Percentiles rank a stretch among this genome's conserved stretches.
These are phyloP conservation scores for Oncorhynchus mykiss DNA, from an alignment of 2,113 vertebrate species.

Conservation along the genomic window DNA sequence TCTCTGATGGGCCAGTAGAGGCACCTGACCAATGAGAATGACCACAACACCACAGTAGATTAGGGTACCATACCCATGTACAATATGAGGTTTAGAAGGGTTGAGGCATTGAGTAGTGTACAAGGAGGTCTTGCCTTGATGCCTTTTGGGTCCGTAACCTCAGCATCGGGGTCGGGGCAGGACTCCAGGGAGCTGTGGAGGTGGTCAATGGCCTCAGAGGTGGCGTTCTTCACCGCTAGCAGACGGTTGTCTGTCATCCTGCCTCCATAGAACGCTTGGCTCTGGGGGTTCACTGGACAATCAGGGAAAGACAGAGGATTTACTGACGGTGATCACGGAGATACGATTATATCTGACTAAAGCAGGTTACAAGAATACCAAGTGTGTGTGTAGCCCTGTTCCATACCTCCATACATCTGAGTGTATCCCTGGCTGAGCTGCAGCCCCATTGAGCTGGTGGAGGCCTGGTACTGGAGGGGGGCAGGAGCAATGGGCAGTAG, in stretches of 20 bases:
- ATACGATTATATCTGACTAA: too few species aligned
- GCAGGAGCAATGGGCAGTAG: conserved; percentile 39
- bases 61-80: neutral
- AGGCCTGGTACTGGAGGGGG: conserved; percentile 30
- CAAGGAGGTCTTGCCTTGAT: conserved; percentile 70
- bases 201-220: conserved; percentile 82
- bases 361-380: too few species aligned
- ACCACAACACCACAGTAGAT: too few species aligned
- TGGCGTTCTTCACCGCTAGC: conserved; percentile 75
- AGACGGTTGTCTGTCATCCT: conserved; percentile 72
- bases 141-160: conserved; percentile 80
- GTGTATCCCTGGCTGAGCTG: conserved; percentile 33
- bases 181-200: conserved; percentile 87
- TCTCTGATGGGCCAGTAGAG: conserved; percentile 86
- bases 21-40: conserved; percentile 55
- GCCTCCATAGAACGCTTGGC: conserved; percentile 74
- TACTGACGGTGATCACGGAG: too few species aligned
- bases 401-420: conserved; percentile 66
- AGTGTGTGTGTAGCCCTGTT: neutral
- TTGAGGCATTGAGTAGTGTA: too few species aligned
- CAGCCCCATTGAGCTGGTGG: conserved; percentile 51
- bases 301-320: neutral
- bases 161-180: conserved; percentile 72
- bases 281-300: conserved; percentile 49
- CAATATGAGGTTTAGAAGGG: too few species aligned